Evolutionary conservation across 2,113 vertebrate species (phyloP).

Genomic region (Forbesichthys papilliferus): DNA sequence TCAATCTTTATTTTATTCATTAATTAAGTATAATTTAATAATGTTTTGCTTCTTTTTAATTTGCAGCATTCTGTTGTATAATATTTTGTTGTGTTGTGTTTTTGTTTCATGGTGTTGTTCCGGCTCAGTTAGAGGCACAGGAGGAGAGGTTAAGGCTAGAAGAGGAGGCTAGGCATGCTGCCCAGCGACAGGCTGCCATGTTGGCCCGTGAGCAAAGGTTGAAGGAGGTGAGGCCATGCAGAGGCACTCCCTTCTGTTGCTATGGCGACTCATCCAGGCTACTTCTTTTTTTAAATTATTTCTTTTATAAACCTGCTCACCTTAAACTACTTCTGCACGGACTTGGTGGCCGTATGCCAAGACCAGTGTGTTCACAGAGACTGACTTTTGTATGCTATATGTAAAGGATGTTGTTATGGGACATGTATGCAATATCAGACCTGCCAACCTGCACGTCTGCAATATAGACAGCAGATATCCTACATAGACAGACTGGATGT

Average conservation of each 20-base stretch:
- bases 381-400: not conserved
- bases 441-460: too few relatives aligned
- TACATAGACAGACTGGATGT: too few relatives aligned
- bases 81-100: slow-evolving; percentile 67
- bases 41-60: slow-evolving; percentile 36
- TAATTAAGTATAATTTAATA: not conserved
- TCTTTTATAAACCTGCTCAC: slow-evolving; percentile 7
- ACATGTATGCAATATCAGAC: too few relatives aligned
- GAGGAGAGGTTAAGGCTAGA: slow-evolving; percentile 99
- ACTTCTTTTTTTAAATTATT: not conserved
- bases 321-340: slow-evolving; percentile 46
- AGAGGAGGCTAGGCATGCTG: slow-evolving; percentile 96
- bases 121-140: slow-evolving; percentile 97
- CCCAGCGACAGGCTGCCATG: slow-evolving; percentile 94
- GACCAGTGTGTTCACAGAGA: slow-evolving; percentile 9
- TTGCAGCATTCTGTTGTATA: slow-evolving; percentile 61
- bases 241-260: slow-evolving; percentile 67
- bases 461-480: too few relatives aligned
- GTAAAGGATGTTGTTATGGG: too few relatives aligned
- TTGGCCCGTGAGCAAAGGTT: slow-evolving; percentile 91
- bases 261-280: not conserved
- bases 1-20: slow-evolving; percentile 36
- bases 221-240: slow-evolving; percentile 94
- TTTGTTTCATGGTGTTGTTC: slow-evolving; percentile 78
- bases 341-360: slow-evolving; percentile 26